Conservation (phyloP, 2,113 vertebrate genomes). For the Lutjanus erythropterus region DNA sequence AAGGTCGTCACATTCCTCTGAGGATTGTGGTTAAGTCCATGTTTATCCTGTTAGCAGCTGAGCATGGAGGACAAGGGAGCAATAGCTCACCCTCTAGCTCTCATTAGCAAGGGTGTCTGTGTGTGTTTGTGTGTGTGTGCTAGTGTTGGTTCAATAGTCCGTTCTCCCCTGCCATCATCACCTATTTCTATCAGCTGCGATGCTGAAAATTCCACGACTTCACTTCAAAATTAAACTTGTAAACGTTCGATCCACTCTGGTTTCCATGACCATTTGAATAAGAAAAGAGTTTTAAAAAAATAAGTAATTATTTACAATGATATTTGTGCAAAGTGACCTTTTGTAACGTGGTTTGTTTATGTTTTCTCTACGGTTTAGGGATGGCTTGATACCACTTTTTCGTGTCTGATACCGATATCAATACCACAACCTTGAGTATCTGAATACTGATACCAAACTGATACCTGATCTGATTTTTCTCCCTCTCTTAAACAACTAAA, state of each 20-base stretch:
- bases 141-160: neutral
- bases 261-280: neutral
- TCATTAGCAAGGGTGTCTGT: constrained; percentile 48
- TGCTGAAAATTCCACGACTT: neutral
- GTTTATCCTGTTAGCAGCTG: constrained; percentile 64
- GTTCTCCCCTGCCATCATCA: neutral
- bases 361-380: neutral
- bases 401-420: too few relatives aligned
- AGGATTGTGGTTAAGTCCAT: constrained; percentile 53
- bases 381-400: too few relatives aligned
- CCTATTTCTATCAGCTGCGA: neutral
- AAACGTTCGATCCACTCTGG: too few relatives aligned
- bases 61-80: constrained; percentile 47
- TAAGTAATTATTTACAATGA: neutral
- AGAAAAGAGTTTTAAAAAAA: neutral
- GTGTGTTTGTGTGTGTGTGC: constrained; percentile 35
- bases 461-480: too few relatives aligned
- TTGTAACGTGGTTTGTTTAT: neutral
- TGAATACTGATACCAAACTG: too few relatives aligned
- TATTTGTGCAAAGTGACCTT: neutral
- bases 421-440: too few relatives aligned
- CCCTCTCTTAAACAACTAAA: too few relatives aligned
- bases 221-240: neutral
- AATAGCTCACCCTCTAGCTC: constrained; percentile 30
- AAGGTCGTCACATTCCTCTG: constrained; percentile 54